Base-by-base conservation (phyloP, 2,888 invertebrate genomes). In the Tachina fera region DNA sequence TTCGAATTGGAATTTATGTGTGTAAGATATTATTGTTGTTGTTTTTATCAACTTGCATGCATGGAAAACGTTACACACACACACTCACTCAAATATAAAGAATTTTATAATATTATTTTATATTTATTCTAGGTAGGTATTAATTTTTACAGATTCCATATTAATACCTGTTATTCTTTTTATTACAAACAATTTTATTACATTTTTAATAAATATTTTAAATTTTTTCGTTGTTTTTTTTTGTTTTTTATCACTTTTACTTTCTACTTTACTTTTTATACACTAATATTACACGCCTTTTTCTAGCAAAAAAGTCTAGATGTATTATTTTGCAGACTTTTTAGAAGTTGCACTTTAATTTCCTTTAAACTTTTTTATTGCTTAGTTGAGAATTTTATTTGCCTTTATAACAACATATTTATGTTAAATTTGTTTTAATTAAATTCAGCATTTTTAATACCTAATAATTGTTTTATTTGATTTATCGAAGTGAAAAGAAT, bases 181-280 rank as follows among this genome's bases (percentile, higher is more conserved):
- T 16, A n/a, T 63, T 71, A 31, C 31, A 60, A 45, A 31, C 16
- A 0, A 49, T 72, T 58, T 74, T 63, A 63, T 65, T n/a, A 65
- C 14, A 16, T 22, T 77, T 47, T 3, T 14, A 53, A 45, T 4
- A 14, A 39, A 58, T 65, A 81, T 72, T 51, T 63, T 65, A 56
- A 56, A 60, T 72, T 58, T 14, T 68, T 77, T 43, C 45, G n/a
- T 60, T 49, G 53, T 65, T 72, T 56, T 19, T 61, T 68, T 9
- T 72, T 47, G n/a, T n/a, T 70, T 60, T 85, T 82, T 72, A 79
- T 79, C 83, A 86, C 83, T 86, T 86, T 86, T 86, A 86, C 86
- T 86, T 86, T 86, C 19, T 71, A 75, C 67, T 77, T 80, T 81
- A 49, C 45, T 74, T 80, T 58, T 43, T 63, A 61, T 58, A 71